Base-by-base conservation (phyloP, 2,888 invertebrate species). In the Rhyacophila evoluta region DNA sequence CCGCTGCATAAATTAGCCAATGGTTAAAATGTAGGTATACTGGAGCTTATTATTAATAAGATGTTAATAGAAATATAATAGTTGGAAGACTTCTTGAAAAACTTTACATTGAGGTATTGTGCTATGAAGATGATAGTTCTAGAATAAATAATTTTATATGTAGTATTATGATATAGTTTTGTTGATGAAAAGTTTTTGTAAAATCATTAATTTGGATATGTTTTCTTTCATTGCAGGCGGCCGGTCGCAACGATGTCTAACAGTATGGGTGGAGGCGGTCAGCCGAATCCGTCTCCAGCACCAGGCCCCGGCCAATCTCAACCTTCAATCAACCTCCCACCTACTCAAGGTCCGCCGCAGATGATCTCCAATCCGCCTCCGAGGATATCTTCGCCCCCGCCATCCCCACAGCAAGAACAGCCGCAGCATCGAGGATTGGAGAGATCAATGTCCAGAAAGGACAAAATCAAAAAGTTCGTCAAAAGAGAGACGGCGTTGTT, bases 401-500 rank as follows among this genome's bases (percentile, higher is more conserved):
- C 87, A 79, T 84, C 86, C 36, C 87, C 85, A 75, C 89, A 88
- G 12, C 89, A 87, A 79, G 83, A 79, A 15, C 83, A 74, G 69
- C 82, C 75, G 38, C 83, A 82, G 79, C 83, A 76, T 76, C 78
- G 77, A 83, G 86, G 83, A 8, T 83, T 88, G 84, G 84, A 86
- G 82, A 83, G 89, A 77, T 86, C 88, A 77, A 81, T 86, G 81
- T 86, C 90, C 82, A 85, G 86, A 79, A 88, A 87, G 81, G 88
- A 90, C 84, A 85, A 87, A 84, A 84, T 90, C 83, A 87, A 89
- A 86, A 86, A 93, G 85, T 95, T 93, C 86, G 92, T 96, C 85
- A 94, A 93, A 85, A 91, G 93, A 83, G 95, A 95, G 86, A 94
- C 95, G 78, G 94, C 95, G 77, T 94, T 93, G 83, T 96, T 96